Conservation (phyloP, 1,140 invertebrate species). For the Ceratina japonica region DNA sequence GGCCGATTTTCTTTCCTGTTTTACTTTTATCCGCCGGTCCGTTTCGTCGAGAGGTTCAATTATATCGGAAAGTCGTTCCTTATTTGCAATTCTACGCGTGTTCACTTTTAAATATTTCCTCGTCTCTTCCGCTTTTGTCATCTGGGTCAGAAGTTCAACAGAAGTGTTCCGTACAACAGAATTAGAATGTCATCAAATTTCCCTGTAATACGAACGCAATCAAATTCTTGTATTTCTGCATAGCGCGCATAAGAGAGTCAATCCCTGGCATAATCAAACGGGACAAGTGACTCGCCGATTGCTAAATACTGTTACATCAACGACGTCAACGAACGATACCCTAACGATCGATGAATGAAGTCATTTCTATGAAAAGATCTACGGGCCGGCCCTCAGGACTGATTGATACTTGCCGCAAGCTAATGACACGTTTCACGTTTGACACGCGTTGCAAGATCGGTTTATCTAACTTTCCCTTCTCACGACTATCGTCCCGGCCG, state of each 20-base stretch:
- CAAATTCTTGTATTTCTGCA: no score
- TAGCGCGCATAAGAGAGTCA: no score
- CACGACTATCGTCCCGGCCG: slow-evolving; percentile 20
- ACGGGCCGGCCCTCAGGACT: not conserved
- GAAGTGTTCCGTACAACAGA: not conserved
- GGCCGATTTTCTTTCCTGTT: slow-evolving; percentile 11
- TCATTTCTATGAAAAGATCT: not conserved
- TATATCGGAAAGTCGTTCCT: not conserved
- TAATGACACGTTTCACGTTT: slow-evolving; percentile 5
- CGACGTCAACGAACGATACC: no score
- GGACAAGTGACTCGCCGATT: no score
- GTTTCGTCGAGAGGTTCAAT: not conserved
- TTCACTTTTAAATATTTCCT: not conserved
- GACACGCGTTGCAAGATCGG: slow-evolving; percentile 7
- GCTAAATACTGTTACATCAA: no score
- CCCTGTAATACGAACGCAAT: no score
- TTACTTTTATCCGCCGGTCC: slow-evolving; percentile 9
- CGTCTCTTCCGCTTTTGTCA: slow-evolving; percentile 16
- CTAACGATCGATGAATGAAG: not conserved
- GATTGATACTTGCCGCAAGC: not conserved
- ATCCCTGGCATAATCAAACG: no score
- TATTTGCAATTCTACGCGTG: not conserved
- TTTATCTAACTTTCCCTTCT: slow-evolving; percentile 41
- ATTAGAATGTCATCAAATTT: no score
- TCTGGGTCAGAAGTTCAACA: slow-evolving; percentile 63